Base-by-base conservation (phyloP, 2,113 vertebrate genomes). In the Nicator chloris region DNA sequence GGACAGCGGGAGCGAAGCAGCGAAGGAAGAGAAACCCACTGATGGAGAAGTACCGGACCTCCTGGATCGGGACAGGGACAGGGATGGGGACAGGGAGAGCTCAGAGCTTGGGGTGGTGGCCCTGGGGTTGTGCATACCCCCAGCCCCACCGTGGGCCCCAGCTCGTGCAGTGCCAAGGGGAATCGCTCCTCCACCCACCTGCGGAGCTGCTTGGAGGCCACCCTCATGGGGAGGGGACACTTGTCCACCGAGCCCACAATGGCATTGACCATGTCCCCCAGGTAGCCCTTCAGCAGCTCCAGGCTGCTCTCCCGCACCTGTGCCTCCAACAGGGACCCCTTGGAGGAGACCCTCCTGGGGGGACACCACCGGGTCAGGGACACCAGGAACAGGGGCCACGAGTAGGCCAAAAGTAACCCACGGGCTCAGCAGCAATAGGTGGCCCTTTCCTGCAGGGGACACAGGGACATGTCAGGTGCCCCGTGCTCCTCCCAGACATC, bases 21-120 rank as follows among this genome's bases (percentile, higher is more conserved):
- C 98, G 98, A 87, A 99, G 97, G 97, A 99, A 99, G 88, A 99
- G 98, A 75, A 99, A 99, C 30, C 98, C 98, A 0, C 99, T 99
- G 93, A 98, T 98, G 82, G 99, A 98, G 90, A 99, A 95, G 96
- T 99, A 99, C 91, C 97, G 98, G 75, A 98, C 98, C 33, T 99
- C 99, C 99, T 99, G 95, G 39, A 3, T 12, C n/a, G 1, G 45
- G 54, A 61, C 26, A 35, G 47, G 30, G 80, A 50, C 35, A 23
- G 15, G 13, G 64, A 40, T 2, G 6, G 59, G 69, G 35, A 65
- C 44, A 44, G 28, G 60, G 54, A 27, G 76, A 81, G 75, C 28
- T 68, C 95, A 44, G 76, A 26, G 44, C 23, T 49, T 0, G 4
- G 30, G 39, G 5, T 0, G 7, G 26, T 13, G 51, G 21, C 17